Evolutionary conservation across 2,113 vertebrate species (phyloP).

Genomic region (zebrafish (Danio rerio)): DNA sequence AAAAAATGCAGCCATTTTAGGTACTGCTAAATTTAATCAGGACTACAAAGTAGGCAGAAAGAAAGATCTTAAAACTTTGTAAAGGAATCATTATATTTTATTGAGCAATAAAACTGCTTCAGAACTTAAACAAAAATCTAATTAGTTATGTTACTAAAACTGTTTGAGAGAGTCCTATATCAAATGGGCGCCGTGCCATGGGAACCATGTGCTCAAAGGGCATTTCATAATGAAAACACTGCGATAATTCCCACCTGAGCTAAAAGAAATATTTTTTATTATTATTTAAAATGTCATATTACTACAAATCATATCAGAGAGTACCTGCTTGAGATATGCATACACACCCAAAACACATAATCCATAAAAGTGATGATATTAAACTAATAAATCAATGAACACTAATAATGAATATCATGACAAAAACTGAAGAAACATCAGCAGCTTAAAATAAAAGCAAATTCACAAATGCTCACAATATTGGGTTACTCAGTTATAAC

Average conservation of each 20-base stretch:
- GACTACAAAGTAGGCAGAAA: slow-evolving; percentile 14
- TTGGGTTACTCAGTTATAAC: too few relatives aligned
- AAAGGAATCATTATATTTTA: slow-evolving; percentile 66
- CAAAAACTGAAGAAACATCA: too few relatives aligned
- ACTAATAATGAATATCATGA: too few relatives aligned
- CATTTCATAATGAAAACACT: not conserved
- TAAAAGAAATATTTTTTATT: not conserved
- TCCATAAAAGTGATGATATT: too few relatives aligned
- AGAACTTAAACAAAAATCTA: slow-evolving; percentile 37
- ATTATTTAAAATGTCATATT: not conserved
- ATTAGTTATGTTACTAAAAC: slow-evolving; percentile 47
- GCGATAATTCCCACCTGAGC: not conserved
- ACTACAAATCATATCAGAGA: not conserved
- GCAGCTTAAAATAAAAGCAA: too few relatives aligned
- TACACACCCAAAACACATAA: too few relatives aligned
- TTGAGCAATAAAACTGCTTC: slow-evolving; percentile 58
- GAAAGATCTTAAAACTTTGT: slow-evolving; percentile 24
- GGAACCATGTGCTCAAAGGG: not conserved
- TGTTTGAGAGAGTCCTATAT: not conserved
- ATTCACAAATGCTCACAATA: too few relatives aligned
- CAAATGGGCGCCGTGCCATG: not conserved
- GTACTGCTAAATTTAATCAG: slow-evolving; percentile 52
- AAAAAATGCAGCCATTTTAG: slow-evolving; percentile 48
- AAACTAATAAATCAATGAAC: too few relatives aligned
- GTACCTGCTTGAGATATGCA: too few relatives aligned